phyloP scores from a whole-genome alignment of 1,140 invertebrate species.

The Drosophila nikananu region DNA sequence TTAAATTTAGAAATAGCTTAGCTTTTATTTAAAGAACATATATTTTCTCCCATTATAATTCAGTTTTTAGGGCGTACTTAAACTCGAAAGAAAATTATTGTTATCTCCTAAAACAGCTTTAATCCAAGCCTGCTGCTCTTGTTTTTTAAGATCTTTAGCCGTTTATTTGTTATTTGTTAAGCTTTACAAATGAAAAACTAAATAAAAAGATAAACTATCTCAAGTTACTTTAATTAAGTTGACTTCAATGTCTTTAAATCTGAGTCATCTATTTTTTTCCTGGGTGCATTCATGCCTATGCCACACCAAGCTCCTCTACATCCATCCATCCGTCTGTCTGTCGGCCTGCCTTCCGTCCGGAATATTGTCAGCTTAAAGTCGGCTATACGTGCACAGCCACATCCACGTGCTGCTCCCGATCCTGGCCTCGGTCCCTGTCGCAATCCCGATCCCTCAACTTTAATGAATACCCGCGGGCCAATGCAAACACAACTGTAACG shows the following conservation, averaged over 20 bases:
- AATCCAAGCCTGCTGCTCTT: not conserved
- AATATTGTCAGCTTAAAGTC: conserved; percentile 73
- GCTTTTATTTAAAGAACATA: not conserved
- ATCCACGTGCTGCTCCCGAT: conserved; percentile 35
- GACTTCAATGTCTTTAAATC: not conserved
- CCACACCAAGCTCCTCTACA: conserved; percentile 14
- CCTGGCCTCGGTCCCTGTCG: not conserved
- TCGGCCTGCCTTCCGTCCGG: conserved; percentile 8
- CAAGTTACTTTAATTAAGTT: not conserved
- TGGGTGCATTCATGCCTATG: not conserved
- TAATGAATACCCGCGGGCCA: conserved; percentile 72
- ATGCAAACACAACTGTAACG: conserved; percentile 74
- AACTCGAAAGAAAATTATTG: too few relatives aligned
- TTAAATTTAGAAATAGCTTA: not conserved
- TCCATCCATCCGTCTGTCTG: conserved; percentile 1
- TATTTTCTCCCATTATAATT: too few relatives aligned
- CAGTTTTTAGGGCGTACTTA: too few relatives aligned
- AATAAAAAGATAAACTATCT: too few relatives aligned
- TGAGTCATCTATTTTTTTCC: not conserved
- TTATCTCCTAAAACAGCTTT: not conserved
- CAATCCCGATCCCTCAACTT: conserved; percentile 42
- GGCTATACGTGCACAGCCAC: conserved; percentile 20
- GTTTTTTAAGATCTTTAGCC: too few relatives aligned
- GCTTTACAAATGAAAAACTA: not conserved
- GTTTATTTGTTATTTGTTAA: too few relatives aligned